Conservation (phyloP, 2,888 invertebrate species). For the Tipula vernalis region DNA sequence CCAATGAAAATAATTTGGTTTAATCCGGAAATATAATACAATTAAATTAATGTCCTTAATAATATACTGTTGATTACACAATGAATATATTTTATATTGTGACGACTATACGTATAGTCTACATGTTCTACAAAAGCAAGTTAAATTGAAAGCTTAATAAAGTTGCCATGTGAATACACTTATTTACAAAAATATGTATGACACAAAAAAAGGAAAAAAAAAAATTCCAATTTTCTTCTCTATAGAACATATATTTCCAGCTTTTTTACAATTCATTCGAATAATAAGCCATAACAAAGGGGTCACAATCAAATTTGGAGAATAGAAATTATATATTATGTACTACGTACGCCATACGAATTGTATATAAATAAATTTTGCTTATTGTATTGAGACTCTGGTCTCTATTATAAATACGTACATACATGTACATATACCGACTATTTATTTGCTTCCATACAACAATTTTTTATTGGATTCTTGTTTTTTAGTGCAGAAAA, state of each 20-base stretch:
- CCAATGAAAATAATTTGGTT: not conserved
- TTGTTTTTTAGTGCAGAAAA: slow-evolving; percentile 6
- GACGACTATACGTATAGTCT: not conserved
- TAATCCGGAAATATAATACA: not conserved
- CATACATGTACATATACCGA: not conserved
- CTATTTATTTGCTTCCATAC: not conserved
- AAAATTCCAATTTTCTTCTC: not conserved
- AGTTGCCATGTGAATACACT: not conserved
- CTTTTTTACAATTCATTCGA: not conserved
- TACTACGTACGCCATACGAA: not conserved
- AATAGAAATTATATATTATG: not conserved
- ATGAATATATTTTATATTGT: not conserved
- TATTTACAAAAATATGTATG: not conserved
- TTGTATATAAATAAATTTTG: not conserved
- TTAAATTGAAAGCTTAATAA: not conserved
- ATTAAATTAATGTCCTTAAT: not conserved
- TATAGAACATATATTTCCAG: not conserved
- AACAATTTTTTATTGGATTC: slow-evolving; percentile 6
- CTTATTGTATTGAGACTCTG: not conserved
- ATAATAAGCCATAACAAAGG: slow-evolving; percentile 8
- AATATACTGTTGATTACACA: not conserved
- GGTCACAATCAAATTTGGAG: not conserved
- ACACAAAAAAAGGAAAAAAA: not conserved
- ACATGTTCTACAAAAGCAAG: not conserved
- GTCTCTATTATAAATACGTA: not conserved